These are phyloP conservation scores for Schizotus pectinicornis DNA, from an alignment of 2,888 invertebrate genomes.

Conservation along the genomic window DNA sequence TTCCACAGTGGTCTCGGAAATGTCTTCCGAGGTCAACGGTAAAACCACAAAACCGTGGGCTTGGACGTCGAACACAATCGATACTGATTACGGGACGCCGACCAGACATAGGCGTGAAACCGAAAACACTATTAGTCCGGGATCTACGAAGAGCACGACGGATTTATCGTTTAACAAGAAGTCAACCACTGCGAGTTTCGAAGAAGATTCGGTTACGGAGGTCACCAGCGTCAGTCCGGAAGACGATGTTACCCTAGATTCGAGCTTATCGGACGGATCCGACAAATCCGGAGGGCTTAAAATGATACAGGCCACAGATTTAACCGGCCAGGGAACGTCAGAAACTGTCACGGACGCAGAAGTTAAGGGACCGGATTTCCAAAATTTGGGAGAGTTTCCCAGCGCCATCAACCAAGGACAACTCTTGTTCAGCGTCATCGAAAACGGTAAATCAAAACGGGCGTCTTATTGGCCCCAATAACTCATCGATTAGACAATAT, in stretches of 20 bases:
- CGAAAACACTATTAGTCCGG: slow-evolving; percentile 51
- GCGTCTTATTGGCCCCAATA: background rate
- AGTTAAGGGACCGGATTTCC: slow-evolving; percentile 28
- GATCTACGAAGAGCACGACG: slow-evolving; percentile 43
- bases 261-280: slow-evolving; percentile 30
- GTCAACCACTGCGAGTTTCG: background rate
- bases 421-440: slow-evolving; percentile 55
- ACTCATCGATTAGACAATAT: too few species aligned
- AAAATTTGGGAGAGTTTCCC: slow-evolving; percentile 50
- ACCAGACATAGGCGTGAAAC: slow-evolving; percentile 58
- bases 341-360: slow-evolving; percentile 31
- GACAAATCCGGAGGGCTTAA: slow-evolving; percentile 31
- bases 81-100: slow-evolving; percentile 53
- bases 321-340: slow-evolving; percentile 34
- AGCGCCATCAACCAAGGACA: slow-evolving; percentile 58
- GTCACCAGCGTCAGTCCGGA: slow-evolving; percentile 31
- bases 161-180: slow-evolving; percentile 27
- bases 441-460: slow-evolving; percentile 47
- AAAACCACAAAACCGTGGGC: slow-evolving; percentile 50
- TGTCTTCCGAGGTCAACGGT: slow-evolving; percentile 29
- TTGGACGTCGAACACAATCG: slow-evolving; percentile 57
- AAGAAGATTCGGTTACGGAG: slow-evolving; percentile 19
- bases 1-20: slow-evolving; percentile 20
- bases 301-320: slow-evolving; percentile 27
- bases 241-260: slow-evolving; percentile 36